Evolutionary conservation across 2,888 invertebrate species (phyloP).

Genomic region (Nezara viridula): DNA sequence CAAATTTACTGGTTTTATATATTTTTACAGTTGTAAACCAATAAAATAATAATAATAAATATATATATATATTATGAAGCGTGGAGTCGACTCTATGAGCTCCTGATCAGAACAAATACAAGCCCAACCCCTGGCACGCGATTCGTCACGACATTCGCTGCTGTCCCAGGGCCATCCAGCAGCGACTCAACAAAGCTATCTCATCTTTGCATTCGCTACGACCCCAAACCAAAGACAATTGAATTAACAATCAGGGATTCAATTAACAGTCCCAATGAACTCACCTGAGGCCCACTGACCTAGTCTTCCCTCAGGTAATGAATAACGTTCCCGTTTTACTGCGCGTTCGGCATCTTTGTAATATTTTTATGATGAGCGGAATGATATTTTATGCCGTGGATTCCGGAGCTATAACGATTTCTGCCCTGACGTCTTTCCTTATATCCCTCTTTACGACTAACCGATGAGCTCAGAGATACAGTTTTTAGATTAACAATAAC

Average conservation of each 20-base stretch:
- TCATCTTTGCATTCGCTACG: conserved; percentile 15
- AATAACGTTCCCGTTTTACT: background rate
- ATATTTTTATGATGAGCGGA: background rate
- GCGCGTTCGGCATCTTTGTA: background rate
- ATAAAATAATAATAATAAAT: no score
- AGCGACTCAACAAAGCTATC: background rate
- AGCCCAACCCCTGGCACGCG: no score
- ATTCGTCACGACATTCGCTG: conserved; percentile 1
- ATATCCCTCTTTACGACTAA: background rate
- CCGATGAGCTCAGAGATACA: background rate
- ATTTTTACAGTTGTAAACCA: no score
- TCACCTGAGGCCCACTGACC: background rate
- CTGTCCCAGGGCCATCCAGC: background rate
- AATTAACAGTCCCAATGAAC: background rate
- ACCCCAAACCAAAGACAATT: background rate
- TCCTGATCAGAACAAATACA: background rate
- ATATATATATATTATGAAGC: no score
- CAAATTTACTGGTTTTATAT: no score
- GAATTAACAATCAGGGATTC: conserved; percentile 34
- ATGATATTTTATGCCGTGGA: background rate
- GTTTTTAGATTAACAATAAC: background rate
- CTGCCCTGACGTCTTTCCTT: background rate
- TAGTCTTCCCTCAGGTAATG: background rate
- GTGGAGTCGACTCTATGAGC: background rate
- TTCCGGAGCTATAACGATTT: background rate